A percentile compares a stretch with the other conserved stretches of the same genome.
Conservation (phyloP, 1,140 invertebrate species). For the Heliconius himera region DNA sequence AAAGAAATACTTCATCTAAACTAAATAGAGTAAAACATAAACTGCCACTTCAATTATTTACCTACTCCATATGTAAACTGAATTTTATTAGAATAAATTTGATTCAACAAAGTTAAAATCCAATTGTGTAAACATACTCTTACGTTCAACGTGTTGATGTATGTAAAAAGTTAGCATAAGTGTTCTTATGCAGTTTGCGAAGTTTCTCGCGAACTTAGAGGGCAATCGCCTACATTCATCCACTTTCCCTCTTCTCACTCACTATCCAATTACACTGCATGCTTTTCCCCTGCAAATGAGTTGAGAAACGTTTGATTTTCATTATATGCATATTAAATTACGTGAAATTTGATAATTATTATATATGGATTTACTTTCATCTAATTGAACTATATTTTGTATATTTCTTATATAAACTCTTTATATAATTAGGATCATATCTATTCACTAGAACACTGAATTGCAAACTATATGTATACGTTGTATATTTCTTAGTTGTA, state of each 20-base stretch:
- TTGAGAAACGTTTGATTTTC: constrained; percentile 3
- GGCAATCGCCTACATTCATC: constrained; percentile 29
- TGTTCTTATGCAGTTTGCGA: constrained; percentile 23
- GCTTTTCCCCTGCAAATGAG: constrained; percentile 2
- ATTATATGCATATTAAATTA: neutral
- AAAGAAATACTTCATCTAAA: neutral
- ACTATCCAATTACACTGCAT: constrained; percentile 27
- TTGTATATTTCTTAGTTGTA: too few relatives aligned
- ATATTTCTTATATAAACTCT: neutral
- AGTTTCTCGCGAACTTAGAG: constrained; percentile 34
- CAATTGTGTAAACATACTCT: constrained; percentile 15
- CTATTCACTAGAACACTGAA: neutral
- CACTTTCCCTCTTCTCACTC: constrained; percentile 34
- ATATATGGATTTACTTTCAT: neutral
- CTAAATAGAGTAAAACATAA: neutral
- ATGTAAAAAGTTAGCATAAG: constrained; percentile 15
- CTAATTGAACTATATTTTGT: neutral
- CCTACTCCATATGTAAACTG: neutral
- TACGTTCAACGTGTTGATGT: constrained; percentile 14
- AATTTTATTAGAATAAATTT: constrained; percentile 1
- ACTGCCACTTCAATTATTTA: neutral
- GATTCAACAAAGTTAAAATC: constrained; percentile 7
- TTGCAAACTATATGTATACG: neutral
- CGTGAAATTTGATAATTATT: neutral
- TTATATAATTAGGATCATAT: neutral